These are phyloP conservation scores for Prietella phreatophila DNA, from an alignment of 2,113 vertebrate genomes.

Conservation along the genomic window DNA sequence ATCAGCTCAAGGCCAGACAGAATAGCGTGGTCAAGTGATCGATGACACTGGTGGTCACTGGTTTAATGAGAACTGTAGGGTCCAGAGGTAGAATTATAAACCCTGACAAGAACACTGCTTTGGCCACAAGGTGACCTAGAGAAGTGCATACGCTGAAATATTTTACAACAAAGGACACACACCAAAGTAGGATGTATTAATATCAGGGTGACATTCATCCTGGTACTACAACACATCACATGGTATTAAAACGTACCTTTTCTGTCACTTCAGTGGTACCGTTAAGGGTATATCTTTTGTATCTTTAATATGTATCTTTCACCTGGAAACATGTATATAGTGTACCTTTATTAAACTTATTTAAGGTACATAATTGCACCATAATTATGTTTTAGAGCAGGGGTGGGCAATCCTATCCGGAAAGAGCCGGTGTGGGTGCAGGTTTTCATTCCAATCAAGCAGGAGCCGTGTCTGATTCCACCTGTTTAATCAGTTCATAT, in stretches of 20 bases:
- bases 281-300: neutral
- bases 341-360: neutral
- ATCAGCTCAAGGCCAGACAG: conserved; percentile 55
- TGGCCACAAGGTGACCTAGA: conserved; percentile 63
- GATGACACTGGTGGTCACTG: conserved; percentile 51
- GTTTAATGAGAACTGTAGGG: conserved; percentile 58
- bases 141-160: neutral
- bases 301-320: neutral
- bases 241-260: neutral
- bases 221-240: neutral
- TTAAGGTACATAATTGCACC: neutral
- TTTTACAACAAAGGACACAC: conserved; percentile 12
- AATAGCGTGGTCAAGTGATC: conserved; percentile 57
- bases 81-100: conserved; percentile 61
- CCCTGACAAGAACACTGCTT: conserved; percentile 41
- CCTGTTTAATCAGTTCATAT: no score
- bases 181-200: neutral
- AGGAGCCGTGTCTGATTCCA: no score
- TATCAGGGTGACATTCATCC: neutral
- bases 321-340: neutral
- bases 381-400: neutral
- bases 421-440: no score
- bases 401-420: no score
- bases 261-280: neutral
- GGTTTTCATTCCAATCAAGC: no score